These are phyloP conservation scores for Drosophila rufa DNA, from an alignment of 1,140 invertebrate genomes.

Conservation along the genomic window DNA sequence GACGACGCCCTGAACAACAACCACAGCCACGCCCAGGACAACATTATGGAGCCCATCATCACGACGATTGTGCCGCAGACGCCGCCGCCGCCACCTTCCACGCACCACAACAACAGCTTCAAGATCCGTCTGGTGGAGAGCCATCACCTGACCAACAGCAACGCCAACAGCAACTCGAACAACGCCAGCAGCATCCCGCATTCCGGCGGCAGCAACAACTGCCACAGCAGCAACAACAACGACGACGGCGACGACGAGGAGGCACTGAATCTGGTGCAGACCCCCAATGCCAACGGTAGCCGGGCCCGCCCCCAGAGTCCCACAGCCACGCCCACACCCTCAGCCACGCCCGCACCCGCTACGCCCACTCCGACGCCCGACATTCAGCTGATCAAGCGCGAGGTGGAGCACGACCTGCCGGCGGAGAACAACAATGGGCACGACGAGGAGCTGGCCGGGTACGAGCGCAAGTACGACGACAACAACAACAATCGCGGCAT, in stretches of 20 bases:
- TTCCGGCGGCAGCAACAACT: conserved; percentile 32
- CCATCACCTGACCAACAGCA: conserved; percentile 70
- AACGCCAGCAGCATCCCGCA: conserved; percentile 32
- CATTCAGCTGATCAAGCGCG: conserved; percentile 69
- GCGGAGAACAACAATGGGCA: conserved; percentile 60
- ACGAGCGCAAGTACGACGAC: conserved; percentile 72
- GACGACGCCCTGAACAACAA: conserved; percentile 72
- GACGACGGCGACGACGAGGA: conserved; percentile 68
- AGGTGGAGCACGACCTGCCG: conserved; percentile 55
- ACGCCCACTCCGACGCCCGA: conserved; percentile 57
- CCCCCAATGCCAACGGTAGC: conserved; percentile 65
- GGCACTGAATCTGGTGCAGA: conserved; percentile 78
- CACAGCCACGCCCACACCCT: conserved; percentile 3
- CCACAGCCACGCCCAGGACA: conserved; percentile 51
- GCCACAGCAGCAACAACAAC: conserved; percentile 16
- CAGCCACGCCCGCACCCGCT: conserved; percentile 24
- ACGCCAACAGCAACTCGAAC: conserved; percentile 19
- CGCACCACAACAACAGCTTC: conserved; percentile 73
- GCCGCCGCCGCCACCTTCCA: conserved; percentile 47
- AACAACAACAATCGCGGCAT: conserved; percentile 73
- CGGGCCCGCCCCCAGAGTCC: conserved; percentile 45
- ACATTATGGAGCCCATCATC: conserved; percentile 63
- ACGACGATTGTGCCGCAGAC: conserved; percentile 74
- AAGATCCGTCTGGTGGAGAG: conserved; percentile 80
- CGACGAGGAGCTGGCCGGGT: conserved; percentile 57